These are phyloP conservation scores for Onthophagus taurus DNA, from an alignment of 1,140 invertebrate genomes.

Conservation along the genomic window DNA sequence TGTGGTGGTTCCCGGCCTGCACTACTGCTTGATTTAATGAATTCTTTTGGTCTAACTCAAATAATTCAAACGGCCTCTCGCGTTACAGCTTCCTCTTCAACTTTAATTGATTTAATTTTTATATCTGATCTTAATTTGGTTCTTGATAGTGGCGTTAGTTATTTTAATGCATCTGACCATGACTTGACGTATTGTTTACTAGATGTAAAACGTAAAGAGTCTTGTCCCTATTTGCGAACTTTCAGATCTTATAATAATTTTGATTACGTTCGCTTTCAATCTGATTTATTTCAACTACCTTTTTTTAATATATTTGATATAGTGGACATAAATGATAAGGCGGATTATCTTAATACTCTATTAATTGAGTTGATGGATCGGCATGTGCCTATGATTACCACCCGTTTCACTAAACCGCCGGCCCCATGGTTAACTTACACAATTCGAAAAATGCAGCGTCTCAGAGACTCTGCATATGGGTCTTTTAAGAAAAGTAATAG, in stretches of 20 bases:
- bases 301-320: not conserved
- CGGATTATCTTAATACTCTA: not conserved
- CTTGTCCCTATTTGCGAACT: not conserved
- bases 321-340: not conserved
- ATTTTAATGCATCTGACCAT: too few relatives aligned
- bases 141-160: too few relatives aligned
- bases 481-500: not conserved
- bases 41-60: too few relatives aligned
- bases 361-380: not conserved
- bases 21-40: too few relatives aligned
- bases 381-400: not conserved
- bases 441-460: not conserved
- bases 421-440: conserved; percentile 4
- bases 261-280: not conserved
- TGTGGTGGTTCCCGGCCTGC: too few relatives aligned
- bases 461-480: not conserved
- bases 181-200: not conserved
- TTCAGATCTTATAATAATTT: not conserved
- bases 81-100: too few relatives aligned
- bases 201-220: not conserved
- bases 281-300: not conserved
- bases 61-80: too few relatives aligned
- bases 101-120: too few relatives aligned
- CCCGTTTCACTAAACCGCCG: not conserved
- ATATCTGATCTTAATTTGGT: too few relatives aligned